A percentile compares a stretch with the other conserved stretches of the same genome.
phyloP scores from a whole-genome alignment of 1,140 invertebrate species.

The Leptestheria dahalacensis region DNA sequence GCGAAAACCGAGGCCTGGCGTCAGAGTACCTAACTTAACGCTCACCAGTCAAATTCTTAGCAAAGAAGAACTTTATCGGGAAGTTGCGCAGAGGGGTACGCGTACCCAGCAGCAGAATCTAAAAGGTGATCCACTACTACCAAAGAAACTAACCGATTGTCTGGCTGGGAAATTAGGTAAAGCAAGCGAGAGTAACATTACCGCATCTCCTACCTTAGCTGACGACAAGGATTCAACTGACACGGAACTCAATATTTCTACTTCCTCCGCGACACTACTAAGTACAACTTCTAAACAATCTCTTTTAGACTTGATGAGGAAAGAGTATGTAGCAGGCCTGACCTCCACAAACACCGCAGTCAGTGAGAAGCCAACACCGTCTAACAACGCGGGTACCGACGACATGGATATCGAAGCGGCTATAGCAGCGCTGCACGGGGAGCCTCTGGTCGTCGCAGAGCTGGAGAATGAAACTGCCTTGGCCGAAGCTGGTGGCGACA shows the following conservation, averaged over 20 bases:
- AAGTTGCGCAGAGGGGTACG: neutral
- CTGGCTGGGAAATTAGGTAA: neutral
- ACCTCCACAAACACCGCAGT: neutral
- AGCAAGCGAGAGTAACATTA: neutral
- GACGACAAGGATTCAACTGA: too few species aligned
- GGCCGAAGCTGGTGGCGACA: neutral
- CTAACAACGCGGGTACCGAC: neutral
- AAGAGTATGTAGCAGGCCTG: neutral
- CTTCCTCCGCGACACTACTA: too few species aligned
- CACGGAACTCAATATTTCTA: too few species aligned
- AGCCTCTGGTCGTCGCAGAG: neutral
- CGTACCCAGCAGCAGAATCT: neutral
- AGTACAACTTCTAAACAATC: neutral
- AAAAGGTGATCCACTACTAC: neutral
- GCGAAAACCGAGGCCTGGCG: neutral
- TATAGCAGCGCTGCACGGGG: slow-evolving; percentile 8
- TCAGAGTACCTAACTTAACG: neutral
- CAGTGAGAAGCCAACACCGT: neutral
- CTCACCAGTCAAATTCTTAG: neutral
- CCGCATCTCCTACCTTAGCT: too few species aligned
- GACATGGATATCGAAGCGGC: slow-evolving; percentile 5
- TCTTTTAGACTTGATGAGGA: neutral
- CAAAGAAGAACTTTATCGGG: neutral
- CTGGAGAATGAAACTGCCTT: neutral
- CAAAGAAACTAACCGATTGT: neutral